These are phyloP conservation scores for Dicentrarchus labrax DNA, from an alignment of 2,113 vertebrate genomes.

Conservation along the genomic window DNA sequence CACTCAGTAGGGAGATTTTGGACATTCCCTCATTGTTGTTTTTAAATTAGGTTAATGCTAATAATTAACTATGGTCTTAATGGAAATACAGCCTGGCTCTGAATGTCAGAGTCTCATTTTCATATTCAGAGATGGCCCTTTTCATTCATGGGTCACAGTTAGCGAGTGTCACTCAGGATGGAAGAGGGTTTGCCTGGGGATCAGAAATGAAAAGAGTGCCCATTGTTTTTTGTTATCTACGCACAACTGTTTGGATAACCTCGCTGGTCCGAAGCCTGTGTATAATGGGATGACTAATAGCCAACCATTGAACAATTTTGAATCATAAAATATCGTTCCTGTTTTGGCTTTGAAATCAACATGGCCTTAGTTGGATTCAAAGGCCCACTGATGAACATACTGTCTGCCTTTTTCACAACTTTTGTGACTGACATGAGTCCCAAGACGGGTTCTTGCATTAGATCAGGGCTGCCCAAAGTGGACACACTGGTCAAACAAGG, in stretches of 20 bases:
- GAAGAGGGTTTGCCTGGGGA: slow-evolving; percentile 15
- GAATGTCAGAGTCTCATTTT: slow-evolving; percentile 51
- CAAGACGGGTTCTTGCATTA: too few relatives aligned
- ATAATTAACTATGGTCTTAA: slow-evolving; percentile 53
- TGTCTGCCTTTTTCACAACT: not conserved
- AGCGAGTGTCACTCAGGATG: slow-evolving; percentile 39
- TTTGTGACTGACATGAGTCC: not conserved
- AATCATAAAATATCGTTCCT: slow-evolving; percentile 20
- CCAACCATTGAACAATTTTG: not conserved
- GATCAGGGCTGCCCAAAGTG: too few relatives aligned
- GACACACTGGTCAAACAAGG: not conserved
- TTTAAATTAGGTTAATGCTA: slow-evolving; percentile 42
- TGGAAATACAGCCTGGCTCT: slow-evolving; percentile 29
- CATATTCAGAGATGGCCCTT: slow-evolving; percentile 33
- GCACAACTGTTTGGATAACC: slow-evolving; percentile 16
- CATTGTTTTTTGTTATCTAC: slow-evolving; percentile 46
- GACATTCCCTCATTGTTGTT: slow-evolving; percentile 33
- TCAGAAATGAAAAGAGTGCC: slow-evolving; percentile 35
- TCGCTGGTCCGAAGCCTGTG: slow-evolving; percentile 2
- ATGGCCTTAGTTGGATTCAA: not conserved
- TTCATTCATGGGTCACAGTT: slow-evolving; percentile 29
- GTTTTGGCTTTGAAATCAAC: not conserved
- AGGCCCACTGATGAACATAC: not conserved
- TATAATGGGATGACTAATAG: slow-evolving; percentile 29
- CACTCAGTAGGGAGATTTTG: not conserved